phyloP scores from a whole-genome alignment of 2,888 invertebrate genomes.

The Melipona beecheii region DNA sequence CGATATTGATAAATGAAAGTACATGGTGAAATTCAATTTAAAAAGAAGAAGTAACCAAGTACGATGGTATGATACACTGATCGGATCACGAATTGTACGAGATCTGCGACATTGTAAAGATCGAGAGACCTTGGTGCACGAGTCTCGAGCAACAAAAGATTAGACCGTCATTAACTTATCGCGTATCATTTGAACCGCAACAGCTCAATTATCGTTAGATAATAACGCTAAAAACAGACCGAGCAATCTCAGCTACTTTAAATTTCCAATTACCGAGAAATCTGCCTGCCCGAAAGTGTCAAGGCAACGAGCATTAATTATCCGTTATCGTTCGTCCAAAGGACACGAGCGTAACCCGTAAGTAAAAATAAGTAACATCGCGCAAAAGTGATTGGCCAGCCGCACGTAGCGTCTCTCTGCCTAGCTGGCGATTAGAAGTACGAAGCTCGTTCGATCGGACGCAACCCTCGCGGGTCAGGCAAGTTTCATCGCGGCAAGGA shows the following conservation, averaged over 20 bases:
- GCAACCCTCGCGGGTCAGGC: background rate
- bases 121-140: too few relatives aligned
- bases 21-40: too few relatives aligned
- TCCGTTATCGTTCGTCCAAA: background rate
- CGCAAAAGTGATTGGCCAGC: background rate
- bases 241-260: slow-evolving; percentile 11
- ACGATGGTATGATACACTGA: too few relatives aligned
- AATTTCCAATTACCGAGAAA: slow-evolving; percentile 11
- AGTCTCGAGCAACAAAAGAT: too few relatives aligned
- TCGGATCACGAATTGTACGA: too few relatives aligned
- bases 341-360: too few relatives aligned
- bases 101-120: too few relatives aligned
- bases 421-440: background rate
- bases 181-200: background rate
- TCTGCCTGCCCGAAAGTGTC: background rate
- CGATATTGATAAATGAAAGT: background rate
- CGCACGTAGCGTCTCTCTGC: background rate
- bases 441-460: slow-evolving; percentile 1
- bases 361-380: background rate
- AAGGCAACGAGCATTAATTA: slow-evolving; percentile 27
- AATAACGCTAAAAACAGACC: slow-evolving; percentile 28
- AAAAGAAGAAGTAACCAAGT: background rate
- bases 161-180: background rate
- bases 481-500: background rate
- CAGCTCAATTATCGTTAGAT: slow-evolving; percentile 19